Evolutionary conservation across 2,797 vertebrate genomes (phyloP), one percentile per base, ranked within the genome.

Genomic region (Oreochromis mossambicus): DNA sequence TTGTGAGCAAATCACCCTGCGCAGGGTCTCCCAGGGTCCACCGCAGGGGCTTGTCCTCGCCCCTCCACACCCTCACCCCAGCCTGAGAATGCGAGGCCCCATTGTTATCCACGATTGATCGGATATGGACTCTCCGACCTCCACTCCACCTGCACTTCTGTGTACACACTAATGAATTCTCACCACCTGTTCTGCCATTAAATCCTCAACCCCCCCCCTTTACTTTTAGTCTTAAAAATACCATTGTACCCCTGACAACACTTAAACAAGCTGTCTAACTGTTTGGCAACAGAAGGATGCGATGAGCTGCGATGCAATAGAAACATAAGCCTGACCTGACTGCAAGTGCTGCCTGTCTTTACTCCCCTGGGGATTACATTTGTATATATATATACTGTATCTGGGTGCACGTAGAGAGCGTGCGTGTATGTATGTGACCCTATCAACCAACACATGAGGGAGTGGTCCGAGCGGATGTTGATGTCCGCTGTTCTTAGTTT

Each of bases 31-130:
- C 83, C 96, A 96, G 89, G 95, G 80, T 46, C 93, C 92, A 2
- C 92, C 93, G 11, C 96, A 96, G 93, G 95, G 96, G 73, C 95
- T 95, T 6, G 91, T 96, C 84, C 94, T 96, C 10, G 93, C 95
- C 24, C 96, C 96, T 11, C 96, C 96, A 1, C 96, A 96, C 86
- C 96, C 96, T 41, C 96, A 97, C 93, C 96, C 96, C 93, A 96
- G 96, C 93, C 90, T 96, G 92, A 96, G 96, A 94, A 96, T 97
- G 96, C 94, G 96, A 86, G 97, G 96, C 54, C 97, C 97, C 92
- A 96, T 97, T 73, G 95, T 97, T 88, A 97, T 97, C 93, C 97
- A 97, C 19, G 97, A 97, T 95, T 97, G 95, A 97, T 61, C n/a
- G 51, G 5, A 82, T 80, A 50, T 29, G 2, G 61, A 83, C 86